Evolutionary conservation across 2,113 vertebrate genomes (phyloP), one percentile per base, ranked within the genome.

Genomic region (Nestor notabilis): DNA sequence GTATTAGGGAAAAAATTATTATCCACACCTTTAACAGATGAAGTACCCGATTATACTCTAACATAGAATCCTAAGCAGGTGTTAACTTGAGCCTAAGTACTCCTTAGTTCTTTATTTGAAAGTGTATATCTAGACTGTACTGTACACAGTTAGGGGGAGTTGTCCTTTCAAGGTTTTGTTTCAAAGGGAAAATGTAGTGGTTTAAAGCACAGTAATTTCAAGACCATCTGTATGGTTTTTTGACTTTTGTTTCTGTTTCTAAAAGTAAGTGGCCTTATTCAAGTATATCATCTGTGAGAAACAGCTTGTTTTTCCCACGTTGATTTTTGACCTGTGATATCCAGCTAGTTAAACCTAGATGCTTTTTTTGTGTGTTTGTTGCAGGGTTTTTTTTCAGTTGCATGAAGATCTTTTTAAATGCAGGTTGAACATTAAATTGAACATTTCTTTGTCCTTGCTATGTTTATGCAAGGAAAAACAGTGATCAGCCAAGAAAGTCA

Each of bases 171-270:
- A 55, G 19, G 5, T 68, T 94, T 90, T 27, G 13, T 75, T 87
- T 75, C 27, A 71, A 82, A 93, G 11, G 33, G 10, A 81, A 35
- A 53, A 60, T 16, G 6, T 47, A 84, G 24, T 6, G 9, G 68
- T 82, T 56, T 77, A 80, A 70, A 64, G 8, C 28, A 43, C 7
- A 35, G 2, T 50, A 11, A 31, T 84, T 89, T 77, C 5, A 84
- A 60, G n/a, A 68, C 7, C 15, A 8, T 46, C 39, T 66, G 0
- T 21, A 1, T 52, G 4, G 0, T 10, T 68, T 71, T 47, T n/a
- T 58, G 0, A 35, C 25, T 74, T 86, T 13, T 58, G 13, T 33
- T 80, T 77, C 69, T 75, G 7, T 89, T 96, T 90, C 24, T 1
- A 1, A 35, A 72, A 64, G 23, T 37, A 65, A 89, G 9, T 61